phyloP scores from a whole-genome alignment of 2,113 vertebrate species.

The Eupsittula cactorum region DNA sequence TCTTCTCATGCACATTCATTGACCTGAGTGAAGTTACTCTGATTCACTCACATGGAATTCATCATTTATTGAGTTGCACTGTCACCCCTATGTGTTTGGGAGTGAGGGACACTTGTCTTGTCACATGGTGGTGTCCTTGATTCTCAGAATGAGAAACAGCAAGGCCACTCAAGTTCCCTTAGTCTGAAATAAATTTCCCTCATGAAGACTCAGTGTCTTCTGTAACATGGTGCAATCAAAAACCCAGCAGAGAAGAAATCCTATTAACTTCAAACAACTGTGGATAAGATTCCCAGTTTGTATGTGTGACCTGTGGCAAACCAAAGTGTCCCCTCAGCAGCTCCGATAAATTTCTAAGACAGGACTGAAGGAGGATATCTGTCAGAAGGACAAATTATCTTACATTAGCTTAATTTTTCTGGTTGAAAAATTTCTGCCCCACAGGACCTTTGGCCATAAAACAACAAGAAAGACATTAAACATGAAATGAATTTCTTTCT shows the following conservation, averaged over 20 bases:
- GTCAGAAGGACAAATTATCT: neutral
- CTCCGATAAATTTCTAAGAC: neutral
- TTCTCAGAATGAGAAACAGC: neutral
- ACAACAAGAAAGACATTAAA: neutral
- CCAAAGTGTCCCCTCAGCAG: neutral
- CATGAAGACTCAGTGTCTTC: neutral
- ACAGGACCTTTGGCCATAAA: neutral
- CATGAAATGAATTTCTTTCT: conserved; percentile 5
- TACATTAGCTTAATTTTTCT: neutral
- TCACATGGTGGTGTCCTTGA: neutral
- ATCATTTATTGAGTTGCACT: neutral
- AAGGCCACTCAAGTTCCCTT: neutral
- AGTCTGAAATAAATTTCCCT: neutral
- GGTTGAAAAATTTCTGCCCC: neutral
- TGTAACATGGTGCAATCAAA: neutral
- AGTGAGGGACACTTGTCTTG: neutral
- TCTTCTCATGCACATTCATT: accelerated
- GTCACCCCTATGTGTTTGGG: neutral
- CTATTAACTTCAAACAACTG: conserved; percentile 5
- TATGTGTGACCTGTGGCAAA: neutral
- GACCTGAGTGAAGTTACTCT: neutral
- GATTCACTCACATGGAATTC: neutral
- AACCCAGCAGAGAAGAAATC: neutral
- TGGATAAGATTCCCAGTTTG: neutral
- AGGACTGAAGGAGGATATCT: neutral